A percentile compares a stretch with the other conserved stretches of the same genome.
phyloP scores from a whole-genome alignment of 2,888 invertebrate genomes.

The Tortrix viridana region DNA sequence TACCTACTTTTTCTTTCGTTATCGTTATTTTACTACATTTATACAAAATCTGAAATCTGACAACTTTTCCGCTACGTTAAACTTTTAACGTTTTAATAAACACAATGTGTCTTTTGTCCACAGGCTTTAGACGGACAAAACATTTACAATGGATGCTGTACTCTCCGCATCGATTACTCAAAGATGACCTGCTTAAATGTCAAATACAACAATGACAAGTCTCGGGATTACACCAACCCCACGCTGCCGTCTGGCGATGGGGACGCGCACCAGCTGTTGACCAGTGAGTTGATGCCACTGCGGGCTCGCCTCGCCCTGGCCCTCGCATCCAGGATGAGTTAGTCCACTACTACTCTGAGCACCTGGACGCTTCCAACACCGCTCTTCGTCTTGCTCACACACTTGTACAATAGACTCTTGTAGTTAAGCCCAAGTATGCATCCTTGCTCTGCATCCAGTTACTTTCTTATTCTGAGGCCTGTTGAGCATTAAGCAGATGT shows the following conservation, averaged over 20 bases:
- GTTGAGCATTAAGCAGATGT: conserved; percentile 30
- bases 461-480: conserved; percentile 18
- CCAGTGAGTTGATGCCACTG: conserved; percentile 86
- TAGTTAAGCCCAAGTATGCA: conserved; percentile 32
- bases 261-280: conserved; percentile 85
- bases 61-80: no score
- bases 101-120: conserved; percentile 50
- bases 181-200: conserved; percentile 99
- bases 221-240: conserved; percentile 99
- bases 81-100: neutral
- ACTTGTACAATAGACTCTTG: conserved; percentile 37
- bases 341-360: conserved; percentile 78
- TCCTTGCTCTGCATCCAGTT: conserved; percentile 31
- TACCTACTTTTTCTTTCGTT: neutral
- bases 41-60: no score
- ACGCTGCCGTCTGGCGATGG: conserved; percentile 97
- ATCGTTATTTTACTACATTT: no score
- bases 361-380: conserved; percentile 72
- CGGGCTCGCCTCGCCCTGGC: conserved; percentile 80
- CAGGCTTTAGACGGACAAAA: conserved; percentile 98
- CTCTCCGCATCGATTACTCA: conserved; percentile 99
- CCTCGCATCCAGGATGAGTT: conserved; percentile 86
- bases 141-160: conserved; percentile 99
- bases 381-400: conserved; percentile 52
- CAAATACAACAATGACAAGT: conserved; percentile 99